A percentile compares a stretch with the other conserved stretches of the same genome.
Conservation (phyloP, 2,797 vertebrate genomes). For the Fratercula arctica region DNA sequence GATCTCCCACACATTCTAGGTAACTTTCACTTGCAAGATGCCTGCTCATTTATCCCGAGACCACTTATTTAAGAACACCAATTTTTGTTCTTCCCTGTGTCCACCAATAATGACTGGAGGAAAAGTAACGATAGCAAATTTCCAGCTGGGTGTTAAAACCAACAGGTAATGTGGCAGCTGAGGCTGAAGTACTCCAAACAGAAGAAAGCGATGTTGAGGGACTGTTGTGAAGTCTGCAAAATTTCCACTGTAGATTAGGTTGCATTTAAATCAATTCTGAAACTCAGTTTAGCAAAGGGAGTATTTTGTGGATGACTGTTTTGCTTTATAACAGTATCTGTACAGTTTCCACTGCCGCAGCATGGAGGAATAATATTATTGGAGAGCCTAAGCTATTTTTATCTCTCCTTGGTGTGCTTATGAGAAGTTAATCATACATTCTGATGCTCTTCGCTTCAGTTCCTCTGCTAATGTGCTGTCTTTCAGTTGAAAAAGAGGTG, state of each 20-base stretch:
- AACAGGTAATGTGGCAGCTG: not conserved
- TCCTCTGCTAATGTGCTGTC: not conserved
- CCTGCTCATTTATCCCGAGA: not conserved
- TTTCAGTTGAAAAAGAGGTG: not conserved
- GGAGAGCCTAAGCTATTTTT: not conserved
- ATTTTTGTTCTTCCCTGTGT: not conserved
- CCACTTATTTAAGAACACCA: not conserved
- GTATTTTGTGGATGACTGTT: not conserved
- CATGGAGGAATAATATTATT: not conserved
- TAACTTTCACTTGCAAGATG: not conserved
- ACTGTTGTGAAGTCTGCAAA: not conserved
- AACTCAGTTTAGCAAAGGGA: not conserved
- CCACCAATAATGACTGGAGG: not conserved
- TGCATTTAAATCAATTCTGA: not conserved
- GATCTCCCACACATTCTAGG: not conserved
- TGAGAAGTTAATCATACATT: not conserved
- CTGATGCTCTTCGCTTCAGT: not conserved
- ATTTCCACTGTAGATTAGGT: not conserved
- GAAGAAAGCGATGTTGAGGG: not conserved
- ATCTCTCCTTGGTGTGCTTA: not conserved
- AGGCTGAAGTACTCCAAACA: not conserved
- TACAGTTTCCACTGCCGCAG: not conserved
- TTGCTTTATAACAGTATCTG: not conserved
- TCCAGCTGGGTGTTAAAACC: not conserved
- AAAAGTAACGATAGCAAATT: not conserved